Base-by-base conservation (phyloP, 2,888 invertebrate species). In the Ophion ventricosus region DNA sequence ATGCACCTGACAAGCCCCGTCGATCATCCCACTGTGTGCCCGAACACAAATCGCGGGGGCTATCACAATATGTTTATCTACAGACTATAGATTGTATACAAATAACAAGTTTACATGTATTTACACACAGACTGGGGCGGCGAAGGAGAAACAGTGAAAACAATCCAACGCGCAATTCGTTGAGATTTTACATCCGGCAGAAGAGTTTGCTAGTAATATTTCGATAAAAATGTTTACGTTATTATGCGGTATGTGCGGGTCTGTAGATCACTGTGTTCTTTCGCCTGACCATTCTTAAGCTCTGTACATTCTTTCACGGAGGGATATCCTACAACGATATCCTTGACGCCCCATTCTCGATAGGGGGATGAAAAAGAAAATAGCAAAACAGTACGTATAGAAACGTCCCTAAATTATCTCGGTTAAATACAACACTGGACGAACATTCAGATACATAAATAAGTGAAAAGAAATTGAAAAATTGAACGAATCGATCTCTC, bases 91-190 rank as follows among this genome's bases (percentile, higher is more conserved):
- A 40, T 66, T 70, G 83, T 84, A 81, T 74, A 82, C 79, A 79
- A 75, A 69, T 83, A 85, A 85, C 85, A 85, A 88, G 78, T 85
- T 87, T 82, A 82, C 81, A 85, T 86, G 66, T 84, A 86, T 86
- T 85, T 86, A 87, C 85, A 86, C 84, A 87, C 77, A 74, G 85
- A 83, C 85, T 84, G 75, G 83, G 75, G 83, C 85, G 87, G 86
- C 49, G 17, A 49, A 17, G 49, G 70, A 85, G 85, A 17, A 83
- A 69, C 73, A 83, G 83, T 77, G 78, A 80, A 76, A 25, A 40
- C 63, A 43, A 5, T 63, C 29, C 8, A 74, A 2, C 25, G 56
- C 49, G 4, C 8, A 74, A 2, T n/a, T 40, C 49, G 4, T 49
- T 49, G 3, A 49, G 17, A 49, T 49, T 49, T 49, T 2, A 17